Conservation (phyloP, 2,888 invertebrate species). For the Hyalella azteca region DNA sequence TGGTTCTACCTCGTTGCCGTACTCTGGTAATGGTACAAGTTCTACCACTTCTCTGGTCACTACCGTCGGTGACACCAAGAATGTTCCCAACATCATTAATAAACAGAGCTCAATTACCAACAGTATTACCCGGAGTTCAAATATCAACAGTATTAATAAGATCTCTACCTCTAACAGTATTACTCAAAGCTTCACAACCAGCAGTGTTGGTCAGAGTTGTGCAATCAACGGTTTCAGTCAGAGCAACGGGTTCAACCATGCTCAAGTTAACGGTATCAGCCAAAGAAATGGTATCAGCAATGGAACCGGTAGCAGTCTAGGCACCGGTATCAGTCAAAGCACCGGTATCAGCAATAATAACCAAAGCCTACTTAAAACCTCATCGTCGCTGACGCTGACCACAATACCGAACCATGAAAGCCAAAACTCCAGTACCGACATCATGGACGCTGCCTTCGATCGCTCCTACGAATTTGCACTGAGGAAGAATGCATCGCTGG, state of each 20-base stretch:
- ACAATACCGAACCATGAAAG: not conserved
- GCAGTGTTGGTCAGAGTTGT: no score
- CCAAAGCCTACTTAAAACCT: not conserved
- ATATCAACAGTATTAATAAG: no score
- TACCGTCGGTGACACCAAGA: no score
- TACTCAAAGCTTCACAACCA: no score
- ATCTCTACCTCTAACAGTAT: no score
- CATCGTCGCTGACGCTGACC: not conserved
- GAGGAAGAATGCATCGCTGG: constrained; percentile 20
- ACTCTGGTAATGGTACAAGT: no score
- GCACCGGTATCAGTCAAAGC: no score
- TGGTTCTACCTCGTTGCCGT: not conserved
- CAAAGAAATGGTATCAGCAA: no score
- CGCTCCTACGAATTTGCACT: constrained; percentile 22
- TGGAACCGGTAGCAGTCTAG: no score
- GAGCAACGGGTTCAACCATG: no score
- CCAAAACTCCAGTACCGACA: not conserved
- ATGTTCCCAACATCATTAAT: not conserved
- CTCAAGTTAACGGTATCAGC: no score
- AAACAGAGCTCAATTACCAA: not conserved
- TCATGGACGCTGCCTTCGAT: constrained; percentile 10
- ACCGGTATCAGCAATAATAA: not conserved
- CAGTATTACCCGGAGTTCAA: not conserved
- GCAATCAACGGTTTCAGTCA: no score
- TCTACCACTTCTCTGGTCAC: not conserved